Evolutionary conservation across 2,113 vertebrate species (phyloP).

Genomic region (Indicator maculatus): DNA sequence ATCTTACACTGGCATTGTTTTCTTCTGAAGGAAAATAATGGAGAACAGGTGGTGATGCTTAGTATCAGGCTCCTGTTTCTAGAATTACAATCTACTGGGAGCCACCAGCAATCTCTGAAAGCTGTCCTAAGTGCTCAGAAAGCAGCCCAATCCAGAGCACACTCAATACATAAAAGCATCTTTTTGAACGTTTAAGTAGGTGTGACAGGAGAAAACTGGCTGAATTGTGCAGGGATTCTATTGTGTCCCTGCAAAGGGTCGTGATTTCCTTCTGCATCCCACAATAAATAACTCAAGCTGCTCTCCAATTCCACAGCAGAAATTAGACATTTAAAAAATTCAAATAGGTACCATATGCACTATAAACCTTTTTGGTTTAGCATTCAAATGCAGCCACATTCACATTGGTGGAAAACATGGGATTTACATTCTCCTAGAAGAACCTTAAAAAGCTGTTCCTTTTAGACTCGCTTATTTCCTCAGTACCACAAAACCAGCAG

Average conservation of each 20-base stretch:
- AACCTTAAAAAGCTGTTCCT: background rate
- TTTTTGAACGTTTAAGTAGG: conserved; percentile 74
- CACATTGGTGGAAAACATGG: background rate
- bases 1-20: conserved; percentile 77
- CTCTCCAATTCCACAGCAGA: conserved; percentile 59
- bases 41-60: conserved; percentile 74
- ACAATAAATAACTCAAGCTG: conserved; percentile 70
- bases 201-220: conserved; percentile 67
- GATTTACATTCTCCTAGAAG: conserved; percentile 25
- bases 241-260: conserved; percentile 48
- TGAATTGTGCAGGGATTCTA: conserved; percentile 30
- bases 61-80: conserved; percentile 78
- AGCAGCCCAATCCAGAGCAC: conserved; percentile 66
- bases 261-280: conserved; percentile 61
- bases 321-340: conserved; percentile 65
- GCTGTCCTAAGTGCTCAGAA: conserved; percentile 69
- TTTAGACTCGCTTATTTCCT: conserved; percentile 7
- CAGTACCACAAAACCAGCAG: background rate
- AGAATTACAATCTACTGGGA: conserved; percentile 78
- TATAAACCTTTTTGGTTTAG: conserved; percentile 50
- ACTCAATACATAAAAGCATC: conserved; percentile 66
- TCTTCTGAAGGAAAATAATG: conserved; percentile 76
- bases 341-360: conserved; percentile 62
- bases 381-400: conserved; percentile 26
- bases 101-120: conserved; percentile 69